These are phyloP conservation scores for Ammodytes marinus DNA, from an alignment of 2,113 vertebrate genomes.

Conservation along the genomic window DNA sequence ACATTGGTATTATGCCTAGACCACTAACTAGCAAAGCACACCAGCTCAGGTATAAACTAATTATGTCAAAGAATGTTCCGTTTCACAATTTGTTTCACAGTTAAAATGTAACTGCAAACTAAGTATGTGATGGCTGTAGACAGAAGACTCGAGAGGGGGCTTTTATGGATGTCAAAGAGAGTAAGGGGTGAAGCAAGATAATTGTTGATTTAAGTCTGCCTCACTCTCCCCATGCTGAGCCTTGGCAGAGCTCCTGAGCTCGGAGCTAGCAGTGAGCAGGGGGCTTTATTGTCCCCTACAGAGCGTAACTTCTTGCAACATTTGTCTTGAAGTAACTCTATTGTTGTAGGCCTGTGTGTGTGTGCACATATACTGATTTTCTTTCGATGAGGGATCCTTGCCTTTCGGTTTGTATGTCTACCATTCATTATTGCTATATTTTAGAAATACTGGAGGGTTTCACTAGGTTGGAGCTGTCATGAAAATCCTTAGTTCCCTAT, in stretches of 20 bases:
- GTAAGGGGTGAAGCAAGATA: constrained; percentile 46
- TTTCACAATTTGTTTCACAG: constrained; percentile 6
- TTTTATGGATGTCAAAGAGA: constrained; percentile 9
- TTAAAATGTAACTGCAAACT: neutral
- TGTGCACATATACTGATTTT: neutral
- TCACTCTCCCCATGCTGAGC: constrained; percentile 58
- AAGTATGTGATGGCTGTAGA: neutral
- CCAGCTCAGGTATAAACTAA: neutral
- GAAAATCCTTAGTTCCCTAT: neutral
- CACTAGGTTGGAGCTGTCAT: neutral
- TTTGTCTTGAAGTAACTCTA: constrained; percentile 44
- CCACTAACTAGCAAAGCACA: neutral
- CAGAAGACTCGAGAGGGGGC: neutral
- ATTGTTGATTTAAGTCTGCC: constrained; percentile 67
- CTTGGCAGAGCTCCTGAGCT: constrained; percentile 65
- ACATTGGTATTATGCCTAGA: neutral
- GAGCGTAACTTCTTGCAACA: constrained; percentile 28
- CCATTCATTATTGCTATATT: constrained; percentile 2
- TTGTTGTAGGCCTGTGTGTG: constrained; percentile 41
- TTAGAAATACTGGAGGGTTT: constrained; percentile 2
- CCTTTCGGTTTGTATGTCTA: neutral
- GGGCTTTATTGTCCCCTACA: constrained; percentile 65
- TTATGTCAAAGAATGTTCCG: neutral
- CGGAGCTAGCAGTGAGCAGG: constrained; percentile 45
- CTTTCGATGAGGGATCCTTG: neutral